Percentiles rank a stretch among this genome's conserved stretches.
phyloP scores from a whole-genome alignment of 2,113 vertebrate species.

The Chloebia gouldiae region DNA sequence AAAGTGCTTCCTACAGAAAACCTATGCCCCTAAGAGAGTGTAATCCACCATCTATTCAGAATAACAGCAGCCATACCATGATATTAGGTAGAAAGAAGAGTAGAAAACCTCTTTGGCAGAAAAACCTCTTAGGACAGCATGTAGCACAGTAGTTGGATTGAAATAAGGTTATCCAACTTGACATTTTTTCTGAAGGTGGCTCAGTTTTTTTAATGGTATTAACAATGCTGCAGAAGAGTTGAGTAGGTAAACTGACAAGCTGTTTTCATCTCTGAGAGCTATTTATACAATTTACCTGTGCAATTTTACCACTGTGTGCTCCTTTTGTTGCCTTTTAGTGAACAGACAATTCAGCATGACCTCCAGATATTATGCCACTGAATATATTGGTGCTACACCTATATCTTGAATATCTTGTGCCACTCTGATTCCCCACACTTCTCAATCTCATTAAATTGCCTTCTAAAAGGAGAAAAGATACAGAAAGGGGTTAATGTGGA shows the following conservation, averaged over 20 bases:
- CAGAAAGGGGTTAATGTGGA: not conserved
- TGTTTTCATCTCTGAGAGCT: not conserved
- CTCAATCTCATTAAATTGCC: not conserved
- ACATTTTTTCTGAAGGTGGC: not conserved
- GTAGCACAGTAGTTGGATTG: not conserved
- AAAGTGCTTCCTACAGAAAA: conserved; percentile 35
- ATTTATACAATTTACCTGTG: not conserved
- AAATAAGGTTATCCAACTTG: not conserved
- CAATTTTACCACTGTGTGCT: not conserved
- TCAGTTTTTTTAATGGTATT: not conserved
- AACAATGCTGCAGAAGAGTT: not conserved
- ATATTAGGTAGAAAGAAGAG: not conserved
- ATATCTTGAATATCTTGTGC: rapidly evolving
- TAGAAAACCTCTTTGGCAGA: not conserved
- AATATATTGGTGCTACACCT: not conserved
- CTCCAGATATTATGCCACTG: not conserved
- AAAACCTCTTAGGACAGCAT: not conserved
- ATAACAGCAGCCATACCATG: not conserved
- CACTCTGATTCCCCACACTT: not conserved
- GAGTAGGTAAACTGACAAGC: not conserved
- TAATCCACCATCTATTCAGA: not conserved
- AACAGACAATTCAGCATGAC: not conserved
- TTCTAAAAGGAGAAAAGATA: not conserved
- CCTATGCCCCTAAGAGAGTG: not conserved
- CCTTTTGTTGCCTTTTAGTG: not conserved